phyloP scores from a whole-genome alignment of 1,140 invertebrate species.

The Cyrtorhinus lividipennis region DNA sequence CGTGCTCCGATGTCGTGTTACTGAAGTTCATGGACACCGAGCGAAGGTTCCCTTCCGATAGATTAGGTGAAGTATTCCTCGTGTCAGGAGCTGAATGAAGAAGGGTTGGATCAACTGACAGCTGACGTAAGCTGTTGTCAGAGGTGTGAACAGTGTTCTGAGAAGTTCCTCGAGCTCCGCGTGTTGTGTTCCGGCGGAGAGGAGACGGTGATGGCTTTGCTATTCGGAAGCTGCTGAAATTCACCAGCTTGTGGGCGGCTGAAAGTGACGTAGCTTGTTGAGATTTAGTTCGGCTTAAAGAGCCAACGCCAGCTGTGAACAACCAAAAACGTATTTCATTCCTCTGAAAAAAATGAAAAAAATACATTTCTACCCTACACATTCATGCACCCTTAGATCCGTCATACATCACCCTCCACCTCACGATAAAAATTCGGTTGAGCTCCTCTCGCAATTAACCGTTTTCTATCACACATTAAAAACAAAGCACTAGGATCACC shows the following conservation, averaged over 20 bases:
- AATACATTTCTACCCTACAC: too few species aligned
- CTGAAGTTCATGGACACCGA: conserved; percentile 24
- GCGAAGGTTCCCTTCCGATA: conserved; percentile 14
- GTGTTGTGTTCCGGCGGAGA: conserved; percentile 18
- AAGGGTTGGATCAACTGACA: conserved; percentile 21
- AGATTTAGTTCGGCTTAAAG: conserved; percentile 23
- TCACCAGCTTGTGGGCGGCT: conserved; percentile 22
- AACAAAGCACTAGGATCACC: too few species aligned
- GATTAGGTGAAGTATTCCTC: conserved; percentile 20
- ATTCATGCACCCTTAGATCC: too few species aligned
- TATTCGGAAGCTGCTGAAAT: conserved; percentile 26
- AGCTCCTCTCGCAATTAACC: too few species aligned
- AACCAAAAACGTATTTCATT: too few species aligned
- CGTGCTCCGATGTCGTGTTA: conserved; percentile 5
- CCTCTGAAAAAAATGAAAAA: too few species aligned
- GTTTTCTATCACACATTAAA: too few species aligned
- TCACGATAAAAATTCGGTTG: too few species aligned
- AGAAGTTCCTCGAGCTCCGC: conserved; percentile 15
- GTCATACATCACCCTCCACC: too few species aligned
- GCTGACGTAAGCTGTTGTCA: conserved; percentile 17
- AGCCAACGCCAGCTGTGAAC: conserved; percentile 13
- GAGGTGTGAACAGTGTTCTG: conserved; percentile 11
- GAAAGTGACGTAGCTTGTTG: conserved; percentile 23
- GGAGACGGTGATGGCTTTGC: conserved; percentile 22
- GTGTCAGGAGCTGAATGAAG: conserved; percentile 22